Evolutionary conservation across 2,113 vertebrate genomes (phyloP).

Genomic region (Mormyrus lacerda): DNA sequence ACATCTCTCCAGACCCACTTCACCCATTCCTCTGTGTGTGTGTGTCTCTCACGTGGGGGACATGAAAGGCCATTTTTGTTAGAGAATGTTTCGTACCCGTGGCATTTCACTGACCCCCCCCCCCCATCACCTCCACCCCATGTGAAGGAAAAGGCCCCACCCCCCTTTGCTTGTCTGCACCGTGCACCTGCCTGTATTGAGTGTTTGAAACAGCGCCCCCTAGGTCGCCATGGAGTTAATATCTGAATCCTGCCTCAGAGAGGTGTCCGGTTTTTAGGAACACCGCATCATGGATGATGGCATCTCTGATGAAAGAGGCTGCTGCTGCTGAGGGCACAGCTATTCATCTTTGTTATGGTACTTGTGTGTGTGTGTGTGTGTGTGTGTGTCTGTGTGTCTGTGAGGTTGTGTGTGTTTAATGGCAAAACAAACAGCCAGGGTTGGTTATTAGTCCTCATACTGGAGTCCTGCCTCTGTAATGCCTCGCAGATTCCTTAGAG

Average conservation of each 20-base stretch:
- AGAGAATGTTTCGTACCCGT: neutral
- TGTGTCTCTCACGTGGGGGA: neutral
- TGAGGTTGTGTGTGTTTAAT: neutral
- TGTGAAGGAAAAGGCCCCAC: neutral
- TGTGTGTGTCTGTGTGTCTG: no score
- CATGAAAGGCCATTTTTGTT: slow-evolving; percentile 6
- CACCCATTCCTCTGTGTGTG: neutral
- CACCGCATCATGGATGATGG: neutral
- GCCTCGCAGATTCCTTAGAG: neutral
- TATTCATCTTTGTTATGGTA: neutral
- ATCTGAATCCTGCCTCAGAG: neutral
- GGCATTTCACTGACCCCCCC: neutral
- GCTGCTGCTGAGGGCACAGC: neutral
- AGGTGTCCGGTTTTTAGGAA: neutral
- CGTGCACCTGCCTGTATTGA: neutral
- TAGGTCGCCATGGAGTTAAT: neutral
- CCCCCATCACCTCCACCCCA: neutral
- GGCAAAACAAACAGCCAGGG: neutral
- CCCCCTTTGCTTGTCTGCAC: neutral
- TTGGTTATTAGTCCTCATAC: neutral
- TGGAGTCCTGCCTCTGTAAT: neutral
- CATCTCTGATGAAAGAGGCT: neutral
- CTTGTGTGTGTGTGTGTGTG: neutral
- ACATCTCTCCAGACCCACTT: neutral
- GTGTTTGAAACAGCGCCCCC: neutral